Evolutionary conservation across 2,113 vertebrate genomes (phyloP).

Genomic region (Seriola rivoliana): DNA sequence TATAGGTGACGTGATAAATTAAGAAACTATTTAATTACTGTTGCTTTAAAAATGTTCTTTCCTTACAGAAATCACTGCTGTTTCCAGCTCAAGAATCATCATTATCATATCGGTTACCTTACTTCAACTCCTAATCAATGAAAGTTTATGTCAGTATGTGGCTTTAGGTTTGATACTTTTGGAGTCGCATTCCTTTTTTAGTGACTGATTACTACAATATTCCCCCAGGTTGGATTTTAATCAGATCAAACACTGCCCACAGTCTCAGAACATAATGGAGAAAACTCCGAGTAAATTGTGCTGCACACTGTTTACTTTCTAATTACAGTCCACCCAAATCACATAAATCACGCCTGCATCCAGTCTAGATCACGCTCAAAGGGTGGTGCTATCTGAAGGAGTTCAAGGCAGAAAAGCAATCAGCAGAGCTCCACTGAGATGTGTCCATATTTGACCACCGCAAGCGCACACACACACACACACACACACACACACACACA

Average conservation of each 20-base stretch:
- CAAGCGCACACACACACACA: slow-evolving; percentile 14
- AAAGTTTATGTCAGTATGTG: neutral
- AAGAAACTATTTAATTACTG: neutral
- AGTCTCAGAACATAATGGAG: slow-evolving; percentile 53
- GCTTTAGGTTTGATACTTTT: slow-evolving; percentile 19
- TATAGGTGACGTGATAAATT: neutral
- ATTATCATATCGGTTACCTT: neutral
- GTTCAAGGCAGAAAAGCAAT: slow-evolving; percentile 74
- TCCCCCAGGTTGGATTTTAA: slow-evolving; percentile 45
- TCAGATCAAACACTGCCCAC: slow-evolving; percentile 60
- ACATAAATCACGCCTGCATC: slow-evolving; percentile 68
- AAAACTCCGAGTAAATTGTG: slow-evolving; percentile 52
- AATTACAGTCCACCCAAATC: slow-evolving; percentile 64
- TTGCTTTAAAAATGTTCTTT: neutral
- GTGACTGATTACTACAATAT: slow-evolving; percentile 53
- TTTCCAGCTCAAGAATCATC: neutral
- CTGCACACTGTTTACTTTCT: slow-evolving; percentile 67
- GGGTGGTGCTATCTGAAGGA: slow-evolving; percentile 59
- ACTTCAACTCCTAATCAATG: neutral
- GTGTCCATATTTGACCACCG: slow-evolving; percentile 75
- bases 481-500: slow-evolving; percentile 4
- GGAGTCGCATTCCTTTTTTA: slow-evolving; percentile 12
- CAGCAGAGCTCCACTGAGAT: slow-evolving; percentile 65
- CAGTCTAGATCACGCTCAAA: slow-evolving; percentile 58
- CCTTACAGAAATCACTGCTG: neutral